Evolutionary conservation across 2,797 vertebrate species (phyloP).

Genomic region (Austrolebias charrua): DNA sequence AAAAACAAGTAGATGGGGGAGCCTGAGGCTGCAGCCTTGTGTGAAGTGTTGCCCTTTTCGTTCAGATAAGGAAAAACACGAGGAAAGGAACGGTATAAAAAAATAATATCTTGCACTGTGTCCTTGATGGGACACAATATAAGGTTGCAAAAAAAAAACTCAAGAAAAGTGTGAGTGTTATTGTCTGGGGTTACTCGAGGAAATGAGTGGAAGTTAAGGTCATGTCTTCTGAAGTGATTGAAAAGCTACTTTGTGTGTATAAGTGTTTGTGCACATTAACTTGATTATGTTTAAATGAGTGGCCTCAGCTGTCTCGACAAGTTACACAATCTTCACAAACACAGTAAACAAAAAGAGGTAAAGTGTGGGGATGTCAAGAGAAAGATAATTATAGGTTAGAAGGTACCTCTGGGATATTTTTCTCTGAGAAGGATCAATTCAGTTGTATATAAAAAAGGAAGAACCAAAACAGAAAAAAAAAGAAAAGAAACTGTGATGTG

Average conservation of each 20-base stretch:
- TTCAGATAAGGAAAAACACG: too few species aligned
- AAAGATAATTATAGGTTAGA: conserved; percentile 74
- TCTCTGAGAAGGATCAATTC: conserved; percentile 60
- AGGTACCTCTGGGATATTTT: conserved; percentile 76
- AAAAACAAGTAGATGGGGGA: too few species aligned
- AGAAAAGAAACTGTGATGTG: conserved; percentile 48
- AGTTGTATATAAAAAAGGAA: conserved; percentile 38
- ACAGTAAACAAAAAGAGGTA: conserved; percentile 51
- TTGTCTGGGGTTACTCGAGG: not conserved
- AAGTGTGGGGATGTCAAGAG: conserved; percentile 24
- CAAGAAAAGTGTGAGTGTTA: not conserved
- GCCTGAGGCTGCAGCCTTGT: too few species aligned
- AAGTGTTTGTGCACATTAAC: conserved; percentile 37
- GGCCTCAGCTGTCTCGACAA: conserved; percentile 75
- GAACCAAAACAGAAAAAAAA: conserved; percentile 11
- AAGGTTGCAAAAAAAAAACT: too few species aligned
- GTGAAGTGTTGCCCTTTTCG: too few species aligned
- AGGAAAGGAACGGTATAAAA: too few species aligned
- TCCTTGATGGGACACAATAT: too few species aligned
- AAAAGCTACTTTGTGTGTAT: conserved; percentile 24
- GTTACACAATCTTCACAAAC: conserved; percentile 68
- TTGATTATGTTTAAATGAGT: conserved; percentile 74
- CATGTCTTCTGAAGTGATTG: conserved; percentile 29
- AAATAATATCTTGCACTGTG: too few species aligned
- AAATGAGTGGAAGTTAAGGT: conserved; percentile 9